Evolutionary conservation across 2,888 invertebrate species (phyloP), one percentile per base, ranked within the genome.

Genomic region (Dione juno): DNA sequence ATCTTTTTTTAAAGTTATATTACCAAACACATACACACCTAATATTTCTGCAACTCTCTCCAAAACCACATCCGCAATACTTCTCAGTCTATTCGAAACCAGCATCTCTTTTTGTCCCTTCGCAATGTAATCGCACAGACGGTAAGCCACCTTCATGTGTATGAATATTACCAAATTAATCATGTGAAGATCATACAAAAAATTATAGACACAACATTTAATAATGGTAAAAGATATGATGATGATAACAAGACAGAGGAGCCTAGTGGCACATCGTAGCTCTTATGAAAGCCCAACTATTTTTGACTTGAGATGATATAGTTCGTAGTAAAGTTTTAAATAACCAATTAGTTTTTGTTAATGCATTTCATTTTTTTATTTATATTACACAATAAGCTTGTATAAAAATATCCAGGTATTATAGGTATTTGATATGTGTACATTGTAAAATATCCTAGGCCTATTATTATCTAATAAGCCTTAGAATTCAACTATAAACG

Each of bases 41-140:
- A 93, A 84, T 78, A 95, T 88, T 76, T 94, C 93, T 68, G 94
- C 94, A 7, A 95, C 90, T 75, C 94, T 87, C 76, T 94, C 94
- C 76, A 94, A 79, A 19, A 95, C 92, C 5, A 94, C 93, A 75
- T 95, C 94, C 3, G 95, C 94, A 58, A 94, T 92, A 76, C 94
- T 93, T 66, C 94, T 84, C 72, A 95, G 76, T 73, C 94, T 84
- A 54, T 94, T 94, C 0, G 94, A 94, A 2, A 94, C 93, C 74
- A 95, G 78, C 80, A 94, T 93, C 64, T 94, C 94, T 48, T 89
- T 90, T 74, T 90, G 89, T 0, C 89, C 92, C 74, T 90, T 92
- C 1, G 91, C 88, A 70, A 93, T 90, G 80, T 90, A 93, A 76
- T 93, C 93, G 74, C 93, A 93, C n/a, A 93, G 79, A 50, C 88